Evolutionary conservation across 2,797 vertebrate species (phyloP), one percentile per base, ranked within the genome.

Genomic region (Sciaenops ocellatus): DNA sequence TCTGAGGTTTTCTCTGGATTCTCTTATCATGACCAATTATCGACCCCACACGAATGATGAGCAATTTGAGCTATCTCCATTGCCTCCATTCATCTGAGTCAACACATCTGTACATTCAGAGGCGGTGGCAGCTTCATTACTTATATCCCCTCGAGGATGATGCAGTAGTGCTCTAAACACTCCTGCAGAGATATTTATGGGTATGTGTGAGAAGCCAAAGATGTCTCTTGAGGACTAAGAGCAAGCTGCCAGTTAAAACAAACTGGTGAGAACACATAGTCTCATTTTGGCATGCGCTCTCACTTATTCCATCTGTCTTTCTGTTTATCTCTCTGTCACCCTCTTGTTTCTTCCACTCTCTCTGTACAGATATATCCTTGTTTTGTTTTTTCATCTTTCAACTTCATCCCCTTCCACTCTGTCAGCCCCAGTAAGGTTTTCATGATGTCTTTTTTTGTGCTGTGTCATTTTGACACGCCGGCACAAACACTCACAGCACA

Each of bases 141-240:
- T 79, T 55, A 50, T 51, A 52, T 57, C 34, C 74, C 75, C 72
- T 57, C 22, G 2, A 66, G 76, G 85, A 86, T 70, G 76, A 82
- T 64, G 80, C 68, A 69, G 60, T 13, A 34, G 59, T 76, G 79
- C 59, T 64, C 64, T 47, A 73, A 59, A 69, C 69, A 56, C 47
- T 89, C 73, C 65, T 65, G 69, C 76, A 73, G 67, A 84, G 80
- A 84, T 85, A 87, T 89, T 91, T 85, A 88, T 78, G 67, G 70
- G 52, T 41, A 60, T 54, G 74, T 87, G 72, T 73, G 82, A 83
- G 84, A 74, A 83, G 82, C 73, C 30, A 26, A 76, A 77, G 84
- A 86, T 76, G 61, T 77, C 71, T 66, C 83, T 46, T 0, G 9
- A 50, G 60, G 70, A 28, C 47, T 44, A 50, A 73, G 42, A 82